phyloP scores from a whole-genome alignment of 2,113 vertebrate genomes.

The Barbus barbus region DNA sequence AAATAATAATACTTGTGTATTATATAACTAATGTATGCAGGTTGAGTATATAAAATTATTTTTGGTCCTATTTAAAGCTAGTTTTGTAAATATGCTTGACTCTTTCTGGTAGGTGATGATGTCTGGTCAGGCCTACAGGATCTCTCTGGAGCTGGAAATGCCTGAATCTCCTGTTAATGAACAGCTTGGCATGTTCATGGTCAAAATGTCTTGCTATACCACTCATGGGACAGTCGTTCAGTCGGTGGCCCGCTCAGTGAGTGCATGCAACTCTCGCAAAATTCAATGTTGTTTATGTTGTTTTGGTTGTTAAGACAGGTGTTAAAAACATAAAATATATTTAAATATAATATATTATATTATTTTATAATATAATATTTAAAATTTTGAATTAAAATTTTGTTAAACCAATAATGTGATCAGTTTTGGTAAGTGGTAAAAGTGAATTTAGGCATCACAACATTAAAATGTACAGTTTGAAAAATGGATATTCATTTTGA shows the following conservation, averaged over 20 bases:
- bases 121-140: constrained; percentile 82
- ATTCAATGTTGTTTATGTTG: background rate
- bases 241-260: constrained; percentile 79
- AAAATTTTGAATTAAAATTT: too few relatives aligned
- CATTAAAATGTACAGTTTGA: background rate
- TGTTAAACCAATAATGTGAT: background rate
- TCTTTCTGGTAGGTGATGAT: constrained; percentile 77
- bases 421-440: background rate
- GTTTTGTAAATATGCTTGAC: background rate
- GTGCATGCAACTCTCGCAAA: constrained; percentile 35
- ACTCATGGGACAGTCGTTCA: constrained; percentile 77
- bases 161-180: constrained; percentile 88
- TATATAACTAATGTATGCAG: background rate
- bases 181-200: constrained; percentile 89
- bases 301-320: background rate
- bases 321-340: too few relatives aligned
- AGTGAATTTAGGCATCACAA: background rate
- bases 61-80: background rate
- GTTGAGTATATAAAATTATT: background rate
- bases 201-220: constrained; percentile 82
- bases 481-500: background rate
- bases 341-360: too few relatives aligned
- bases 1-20: background rate
- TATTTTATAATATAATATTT: too few relatives aligned
- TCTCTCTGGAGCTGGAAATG: constrained; percentile 85